A percentile compares a stretch with the other conserved stretches of the same genome.
Evolutionary conservation across 2,888 invertebrate genomes (phyloP).

Genomic region (Exephanes ischioxanthus): DNA sequence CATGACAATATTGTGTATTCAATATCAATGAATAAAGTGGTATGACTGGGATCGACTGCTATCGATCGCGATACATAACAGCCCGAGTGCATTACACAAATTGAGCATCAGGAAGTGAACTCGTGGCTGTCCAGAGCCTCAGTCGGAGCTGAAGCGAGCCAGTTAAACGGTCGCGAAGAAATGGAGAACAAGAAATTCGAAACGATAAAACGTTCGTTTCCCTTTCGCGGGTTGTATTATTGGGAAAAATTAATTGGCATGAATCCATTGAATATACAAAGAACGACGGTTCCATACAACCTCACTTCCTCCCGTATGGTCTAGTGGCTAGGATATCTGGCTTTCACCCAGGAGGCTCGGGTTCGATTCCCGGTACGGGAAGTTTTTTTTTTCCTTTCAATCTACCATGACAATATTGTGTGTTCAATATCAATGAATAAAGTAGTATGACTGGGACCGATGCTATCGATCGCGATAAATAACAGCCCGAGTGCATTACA

Average conservation of each 20-base stretch:
- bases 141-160: no score
- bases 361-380: slow-evolving; percentile 88
- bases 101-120: no score
- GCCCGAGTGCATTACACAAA: no score
- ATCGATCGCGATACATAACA: no score
- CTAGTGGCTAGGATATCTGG: slow-evolving; percentile 88
- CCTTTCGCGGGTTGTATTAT: slow-evolving; percentile 7
- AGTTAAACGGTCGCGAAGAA: neutral
- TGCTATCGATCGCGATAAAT: neutral
- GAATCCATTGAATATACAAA: slow-evolving; percentile 7
- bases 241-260: slow-evolving; percentile 43
- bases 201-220: neutral
- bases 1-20: no score
- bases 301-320: slow-evolving; percentile 83
- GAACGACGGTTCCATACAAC: neutral
- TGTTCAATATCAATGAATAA: neutral
- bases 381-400: slow-evolving; percentile 77
- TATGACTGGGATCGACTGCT: neutral
- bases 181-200: neutral
- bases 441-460: neutral
- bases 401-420: no score
- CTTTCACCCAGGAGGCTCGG: slow-evolving; percentile 89
- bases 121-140: no score
- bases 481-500: neutral
- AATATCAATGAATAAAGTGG: neutral